A percentile compares a stretch with the other conserved stretches of the same genome.
Evolutionary conservation across 2,113 vertebrate genomes (phyloP).

Genomic region (Pterocles gutturalis): DNA sequence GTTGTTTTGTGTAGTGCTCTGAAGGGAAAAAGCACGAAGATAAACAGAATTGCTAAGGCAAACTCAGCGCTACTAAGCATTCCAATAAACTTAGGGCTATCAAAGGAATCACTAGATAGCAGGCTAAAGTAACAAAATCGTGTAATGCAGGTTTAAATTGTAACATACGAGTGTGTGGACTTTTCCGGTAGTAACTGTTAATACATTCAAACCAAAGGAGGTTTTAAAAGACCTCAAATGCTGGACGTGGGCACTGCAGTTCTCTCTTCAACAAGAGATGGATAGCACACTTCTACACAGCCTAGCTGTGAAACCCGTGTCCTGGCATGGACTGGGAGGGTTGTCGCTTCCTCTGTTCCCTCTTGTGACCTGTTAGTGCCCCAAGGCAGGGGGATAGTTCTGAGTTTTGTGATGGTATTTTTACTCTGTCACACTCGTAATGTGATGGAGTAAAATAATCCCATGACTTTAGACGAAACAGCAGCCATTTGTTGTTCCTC

Average conservation of each 20-base stretch:
- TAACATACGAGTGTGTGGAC: neutral
- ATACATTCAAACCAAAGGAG: neutral
- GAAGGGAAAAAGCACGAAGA: neutral
- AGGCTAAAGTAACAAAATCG: fast-evolving
- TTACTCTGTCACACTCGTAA: neutral
- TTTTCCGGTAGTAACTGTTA: neutral
- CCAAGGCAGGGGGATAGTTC: neutral
- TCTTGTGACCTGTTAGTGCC: neutral
- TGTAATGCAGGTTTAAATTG: neutral
- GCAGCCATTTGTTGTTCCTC: neutral
- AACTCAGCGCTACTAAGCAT: neutral
- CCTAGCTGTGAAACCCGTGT: neutral
- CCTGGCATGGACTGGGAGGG: neutral
- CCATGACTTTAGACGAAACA: neutral
- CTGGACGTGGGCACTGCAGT: neutral
- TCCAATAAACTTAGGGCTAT: neutral
- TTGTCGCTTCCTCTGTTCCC: neutral
- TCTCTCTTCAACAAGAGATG: neutral
- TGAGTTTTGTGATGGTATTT: neutral
- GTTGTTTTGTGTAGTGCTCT: neutral
- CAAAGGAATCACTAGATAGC: neutral
- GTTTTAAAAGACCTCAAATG: neutral
- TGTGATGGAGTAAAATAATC: neutral
- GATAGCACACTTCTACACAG: neutral
- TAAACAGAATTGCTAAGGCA: neutral